These are phyloP conservation scores for Agonopterix subpropinquella DNA, from an alignment of 2,888 invertebrate genomes.

Conservation along the genomic window DNA sequence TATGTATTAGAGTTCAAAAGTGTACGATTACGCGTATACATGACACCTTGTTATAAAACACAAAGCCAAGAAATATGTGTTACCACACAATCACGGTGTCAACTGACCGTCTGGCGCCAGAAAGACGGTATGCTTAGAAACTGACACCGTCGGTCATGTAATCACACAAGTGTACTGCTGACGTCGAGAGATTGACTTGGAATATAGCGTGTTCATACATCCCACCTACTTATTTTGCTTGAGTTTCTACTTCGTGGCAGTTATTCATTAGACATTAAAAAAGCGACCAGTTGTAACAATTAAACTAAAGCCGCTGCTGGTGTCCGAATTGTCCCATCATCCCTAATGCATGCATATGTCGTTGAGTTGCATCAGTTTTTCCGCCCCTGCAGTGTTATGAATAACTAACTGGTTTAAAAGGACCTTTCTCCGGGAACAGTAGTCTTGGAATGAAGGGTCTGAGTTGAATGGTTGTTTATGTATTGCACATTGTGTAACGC, in stretches of 20 bases:
- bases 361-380: slow-evolving; percentile 64
- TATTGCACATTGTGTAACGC: slow-evolving; percentile 55
- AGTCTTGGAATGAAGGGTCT: slow-evolving; percentile 20
- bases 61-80: slow-evolving; percentile 8
- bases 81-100: slow-evolving; percentile 32
- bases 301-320: slow-evolving; percentile 47
- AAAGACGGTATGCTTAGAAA: slow-evolving; percentile 49
- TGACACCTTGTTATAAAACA: slow-evolving; percentile 1
- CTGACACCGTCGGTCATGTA: slow-evolving; percentile 24
- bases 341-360: slow-evolving; percentile 74
- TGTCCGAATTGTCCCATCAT: slow-evolving; percentile 61
- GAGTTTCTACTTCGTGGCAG: not conserved
- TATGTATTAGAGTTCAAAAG: no score
- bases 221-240: not conserved
- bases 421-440: slow-evolving; percentile 20
- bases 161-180: not conserved
- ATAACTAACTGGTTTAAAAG: slow-evolving; percentile 34
- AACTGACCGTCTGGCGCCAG: slow-evolving; percentile 61
- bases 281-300: slow-evolving; percentile 54
- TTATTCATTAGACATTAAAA: not conserved
- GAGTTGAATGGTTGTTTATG: slow-evolving; percentile 43
- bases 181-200: slow-evolving; percentile 3
- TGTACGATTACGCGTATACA: not conserved
- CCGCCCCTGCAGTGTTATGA: slow-evolving; percentile 57
- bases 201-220: slow-evolving; percentile 1